Conservation (phyloP, 92 coral and sea anemone species). For the Desmophyllum pertusum region DNA sequence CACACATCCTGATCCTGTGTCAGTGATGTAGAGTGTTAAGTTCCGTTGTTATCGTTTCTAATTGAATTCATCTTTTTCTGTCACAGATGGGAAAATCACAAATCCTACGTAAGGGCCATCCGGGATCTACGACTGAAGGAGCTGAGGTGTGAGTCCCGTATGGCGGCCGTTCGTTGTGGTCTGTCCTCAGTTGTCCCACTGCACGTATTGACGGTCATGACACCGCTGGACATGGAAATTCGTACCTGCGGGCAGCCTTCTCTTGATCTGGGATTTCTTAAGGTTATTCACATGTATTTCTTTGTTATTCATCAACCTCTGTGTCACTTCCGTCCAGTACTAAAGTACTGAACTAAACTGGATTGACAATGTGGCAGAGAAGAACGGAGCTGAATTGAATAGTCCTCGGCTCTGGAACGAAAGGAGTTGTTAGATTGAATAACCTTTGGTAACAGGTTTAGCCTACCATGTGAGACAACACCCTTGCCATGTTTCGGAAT, state of each 20-base stretch:
- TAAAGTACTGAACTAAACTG: no score
- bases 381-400: no score
- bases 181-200: slow-evolving; percentile 90
- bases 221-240: slow-evolving; percentile 90
- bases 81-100: slow-evolving; percentile 92
- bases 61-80: neutral
- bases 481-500: no score
- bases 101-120: slow-evolving; percentile 81
- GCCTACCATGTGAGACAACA: no score
- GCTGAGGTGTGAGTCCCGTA: slow-evolving; percentile 85
- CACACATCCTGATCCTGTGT: neutral
- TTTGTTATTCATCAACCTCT: neutral
- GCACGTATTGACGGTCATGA: slow-evolving; percentile 82
- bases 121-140: slow-evolving; percentile 84
- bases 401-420: no score
- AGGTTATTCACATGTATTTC: slow-evolving; percentile 54
- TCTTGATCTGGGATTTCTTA: slow-evolving; percentile 93
- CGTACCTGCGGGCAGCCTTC: slow-evolving; percentile 93
- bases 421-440: no score
- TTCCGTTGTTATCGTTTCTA: neutral
- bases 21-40: neutral
- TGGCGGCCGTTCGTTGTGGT: slow-evolving; percentile 91
- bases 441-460: no score
- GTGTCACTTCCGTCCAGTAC: neutral
- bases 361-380: no score